Evolutionary conservation across 2,888 invertebrate genomes (phyloP).

Genomic region (Apodemia hepburni): DNA sequence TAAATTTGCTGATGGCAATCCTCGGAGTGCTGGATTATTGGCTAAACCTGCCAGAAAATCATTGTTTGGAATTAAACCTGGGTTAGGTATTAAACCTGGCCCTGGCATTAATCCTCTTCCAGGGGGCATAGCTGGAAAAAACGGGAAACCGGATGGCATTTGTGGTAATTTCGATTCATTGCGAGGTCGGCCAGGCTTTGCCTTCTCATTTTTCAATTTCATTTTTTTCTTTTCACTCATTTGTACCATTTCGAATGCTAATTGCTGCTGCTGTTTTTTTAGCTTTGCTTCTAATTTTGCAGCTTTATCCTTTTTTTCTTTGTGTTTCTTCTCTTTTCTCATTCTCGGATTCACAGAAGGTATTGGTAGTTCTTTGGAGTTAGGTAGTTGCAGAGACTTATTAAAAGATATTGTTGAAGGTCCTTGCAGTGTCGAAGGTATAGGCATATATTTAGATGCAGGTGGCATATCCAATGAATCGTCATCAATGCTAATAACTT

Average conservation of each 20-base stretch:
- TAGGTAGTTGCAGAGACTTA: slow-evolving; percentile 67
- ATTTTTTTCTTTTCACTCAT: slow-evolving; percentile 56
- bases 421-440: slow-evolving; percentile 45
- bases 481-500: slow-evolving; percentile 73
- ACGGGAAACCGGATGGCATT: slow-evolving; percentile 67
- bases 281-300: slow-evolving; percentile 70
- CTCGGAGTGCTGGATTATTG: slow-evolving; percentile 70
- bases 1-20: slow-evolving; percentile 52
- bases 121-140: slow-evolving; percentile 66
- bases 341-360: slow-evolving; percentile 78
- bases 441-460: slow-evolving; percentile 37
- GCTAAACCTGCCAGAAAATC: slow-evolving; percentile 64
- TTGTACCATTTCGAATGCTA: slow-evolving; percentile 63
- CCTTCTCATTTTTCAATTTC: slow-evolving; percentile 53
- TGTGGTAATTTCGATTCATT: slow-evolving; percentile 62
- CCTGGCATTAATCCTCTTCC: slow-evolving; percentile 80
- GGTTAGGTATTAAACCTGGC: slow-evolving; percentile 66
- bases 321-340: slow-evolving; percentile 80
- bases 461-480: slow-evolving; percentile 63
- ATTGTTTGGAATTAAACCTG: slow-evolving; percentile 70
- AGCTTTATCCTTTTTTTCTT: slow-evolving; percentile 73
- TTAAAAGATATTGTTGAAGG: slow-evolving; percentile 61
- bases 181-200: slow-evolving; percentile 64
- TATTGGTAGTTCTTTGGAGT: slow-evolving; percentile 75
- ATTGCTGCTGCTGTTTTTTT: slow-evolving; percentile 69